Conservation (phyloP, 2,113 vertebrate species). For the Hassar affinis region DNA sequence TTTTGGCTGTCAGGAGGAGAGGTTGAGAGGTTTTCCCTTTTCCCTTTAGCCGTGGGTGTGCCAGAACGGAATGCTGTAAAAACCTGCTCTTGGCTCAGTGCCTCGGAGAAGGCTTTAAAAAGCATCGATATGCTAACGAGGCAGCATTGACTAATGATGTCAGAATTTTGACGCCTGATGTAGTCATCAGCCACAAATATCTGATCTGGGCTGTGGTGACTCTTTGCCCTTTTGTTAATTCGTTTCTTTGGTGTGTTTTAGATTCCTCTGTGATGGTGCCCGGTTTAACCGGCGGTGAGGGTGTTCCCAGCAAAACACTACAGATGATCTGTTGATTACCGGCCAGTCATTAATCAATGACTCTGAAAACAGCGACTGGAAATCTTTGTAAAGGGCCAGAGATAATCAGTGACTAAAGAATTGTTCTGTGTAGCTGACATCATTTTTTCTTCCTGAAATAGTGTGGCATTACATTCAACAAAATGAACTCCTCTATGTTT, state of each 20-base stretch:
- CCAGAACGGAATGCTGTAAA: conserved; percentile 4
- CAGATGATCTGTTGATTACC: background rate
- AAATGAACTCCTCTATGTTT: background rate
- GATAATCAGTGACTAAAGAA: background rate
- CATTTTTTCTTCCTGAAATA: background rate
- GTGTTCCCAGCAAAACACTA: background rate
- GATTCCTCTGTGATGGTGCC: background rate
- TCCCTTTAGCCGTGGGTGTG: conserved; percentile 9
- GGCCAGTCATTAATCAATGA: background rate
- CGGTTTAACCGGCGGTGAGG: background rate
- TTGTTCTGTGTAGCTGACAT: conserved; percentile 4
- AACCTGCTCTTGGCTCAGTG: conserved; percentile 1
- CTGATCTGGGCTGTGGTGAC: background rate
- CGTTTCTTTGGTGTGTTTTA: background rate
- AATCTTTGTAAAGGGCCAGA: conserved; percentile 6
- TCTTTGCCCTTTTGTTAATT: background rate
- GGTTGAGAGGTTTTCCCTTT: background rate
- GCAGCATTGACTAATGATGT: conserved; percentile 7
- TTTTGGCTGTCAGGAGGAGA: conserved; percentile 5
- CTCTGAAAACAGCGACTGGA: background rate
- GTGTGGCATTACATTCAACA: background rate
- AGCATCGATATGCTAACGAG: conserved; percentile 3
- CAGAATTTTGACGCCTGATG: background rate
- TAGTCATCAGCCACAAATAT: conserved; percentile 2
- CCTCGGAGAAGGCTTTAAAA: conserved; percentile 14